phyloP scores from a whole-genome alignment of 2,888 invertebrate genomes.

The Pecten maximus region DNA sequence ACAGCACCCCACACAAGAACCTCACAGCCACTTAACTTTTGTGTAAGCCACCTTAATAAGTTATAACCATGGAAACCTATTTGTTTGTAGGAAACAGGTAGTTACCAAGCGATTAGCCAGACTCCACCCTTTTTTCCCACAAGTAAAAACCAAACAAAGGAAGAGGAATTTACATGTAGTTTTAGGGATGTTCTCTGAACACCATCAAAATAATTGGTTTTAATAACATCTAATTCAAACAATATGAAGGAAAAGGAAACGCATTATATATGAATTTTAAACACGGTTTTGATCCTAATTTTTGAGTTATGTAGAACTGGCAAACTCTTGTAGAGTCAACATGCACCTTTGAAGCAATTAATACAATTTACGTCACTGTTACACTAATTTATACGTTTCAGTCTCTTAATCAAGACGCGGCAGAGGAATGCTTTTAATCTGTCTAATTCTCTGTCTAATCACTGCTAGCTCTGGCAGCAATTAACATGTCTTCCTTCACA shows the following conservation, averaged over 20 bases:
- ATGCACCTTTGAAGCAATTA: slow-evolving; percentile 33
- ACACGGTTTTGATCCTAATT: neutral
- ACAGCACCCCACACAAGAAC: slow-evolving; percentile 21
- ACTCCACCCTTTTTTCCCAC: slow-evolving; percentile 33
- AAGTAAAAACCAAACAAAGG: slow-evolving; percentile 18
- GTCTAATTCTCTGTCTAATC: slow-evolving; percentile 27
- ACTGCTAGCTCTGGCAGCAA: slow-evolving; percentile 13
- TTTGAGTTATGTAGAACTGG: neutral
- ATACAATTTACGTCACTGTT: slow-evolving; percentile 33
- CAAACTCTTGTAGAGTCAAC: slow-evolving; percentile 19
- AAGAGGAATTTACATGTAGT: neutral
- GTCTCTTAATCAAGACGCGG: slow-evolving; percentile 15
- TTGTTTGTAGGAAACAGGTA: slow-evolving; percentile 18
- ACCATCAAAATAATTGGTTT: slow-evolving; percentile 19
- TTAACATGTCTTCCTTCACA: neutral
- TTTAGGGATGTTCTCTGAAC: neutral
- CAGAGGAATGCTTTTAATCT: slow-evolving; percentile 27
- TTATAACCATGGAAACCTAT: slow-evolving; percentile 2
- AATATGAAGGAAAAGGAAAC: slow-evolving; percentile 28
- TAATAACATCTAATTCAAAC: slow-evolving; percentile 35
- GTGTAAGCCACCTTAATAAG: slow-evolving; percentile 16
- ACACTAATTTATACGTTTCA: slow-evolving; percentile 24
- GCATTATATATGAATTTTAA: slow-evolving; percentile 26
- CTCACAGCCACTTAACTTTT: slow-evolving; percentile 10
- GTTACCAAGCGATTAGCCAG: slow-evolving; percentile 5